Evolutionary conservation across 2,797 vertebrate genomes (phyloP).

Genomic region (Heterohyrax brucei): DNA sequence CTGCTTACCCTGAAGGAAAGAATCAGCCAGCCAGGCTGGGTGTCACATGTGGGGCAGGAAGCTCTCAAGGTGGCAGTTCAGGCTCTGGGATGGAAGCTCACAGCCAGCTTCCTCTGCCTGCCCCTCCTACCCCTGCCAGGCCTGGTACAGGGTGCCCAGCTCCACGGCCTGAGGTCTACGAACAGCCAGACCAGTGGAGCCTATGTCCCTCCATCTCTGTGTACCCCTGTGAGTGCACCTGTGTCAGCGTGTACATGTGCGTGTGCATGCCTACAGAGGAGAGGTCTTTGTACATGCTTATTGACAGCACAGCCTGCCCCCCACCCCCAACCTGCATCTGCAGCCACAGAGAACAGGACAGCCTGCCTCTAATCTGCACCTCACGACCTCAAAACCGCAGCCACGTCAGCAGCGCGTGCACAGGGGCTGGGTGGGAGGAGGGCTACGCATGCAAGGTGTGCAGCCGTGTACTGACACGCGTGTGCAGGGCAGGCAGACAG

Average conservation of each 20-base stretch:
- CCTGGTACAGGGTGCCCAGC: not conserved
- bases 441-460: not conserved
- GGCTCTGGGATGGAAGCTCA: not conserved
- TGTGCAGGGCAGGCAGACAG: not conserved
- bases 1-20: not conserved
- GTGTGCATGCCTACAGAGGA: rapidly evolving
- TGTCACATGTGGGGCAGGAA: not conserved
- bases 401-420: constrained; percentile 57
- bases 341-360: constrained; percentile 66
- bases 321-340: constrained; percentile 28
- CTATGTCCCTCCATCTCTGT: not conserved
- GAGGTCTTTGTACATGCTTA: not conserved
- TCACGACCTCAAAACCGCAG: constrained; percentile 78
- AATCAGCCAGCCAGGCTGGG: not conserved
- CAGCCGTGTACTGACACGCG: not conserved
- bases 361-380: constrained; percentile 70
- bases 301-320: not conserved
- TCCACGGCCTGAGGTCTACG: not conserved
- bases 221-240: not conserved
- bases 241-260: rapidly evolving
- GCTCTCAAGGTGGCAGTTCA: not conserved
- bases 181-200: not conserved
- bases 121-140: not conserved
- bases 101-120: constrained; percentile 8
- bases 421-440: not conserved